Evolutionary conservation across 2,888 invertebrate species (phyloP).

Genomic region (Aleiodes testaceus): DNA sequence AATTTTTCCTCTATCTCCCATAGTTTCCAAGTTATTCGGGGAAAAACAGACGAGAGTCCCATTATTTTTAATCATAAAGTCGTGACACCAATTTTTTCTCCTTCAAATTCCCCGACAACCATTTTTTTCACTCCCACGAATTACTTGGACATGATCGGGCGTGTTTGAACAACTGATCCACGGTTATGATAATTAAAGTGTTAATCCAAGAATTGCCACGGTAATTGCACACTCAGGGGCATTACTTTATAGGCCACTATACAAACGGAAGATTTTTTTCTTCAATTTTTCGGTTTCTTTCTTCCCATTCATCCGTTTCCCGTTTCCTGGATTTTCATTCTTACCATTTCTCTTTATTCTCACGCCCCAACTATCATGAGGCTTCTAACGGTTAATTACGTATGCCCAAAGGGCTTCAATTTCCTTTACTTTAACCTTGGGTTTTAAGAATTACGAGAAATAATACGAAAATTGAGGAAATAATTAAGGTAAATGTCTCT

Average conservation of each 20-base stretch:
- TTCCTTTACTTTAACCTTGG: not conserved
- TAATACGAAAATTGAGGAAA: too few species aligned
- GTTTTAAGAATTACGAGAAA: not conserved
- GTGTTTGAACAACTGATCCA: slow-evolving; percentile 5
- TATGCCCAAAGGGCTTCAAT: slow-evolving; percentile 6
- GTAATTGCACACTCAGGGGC: slow-evolving; percentile 10
- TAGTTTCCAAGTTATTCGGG: too few species aligned
- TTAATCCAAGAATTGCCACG: slow-evolving; percentile 21
- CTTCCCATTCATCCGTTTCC: slow-evolving; percentile 31
- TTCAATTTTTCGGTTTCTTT: slow-evolving; percentile 5
- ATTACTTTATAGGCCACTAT: slow-evolving; percentile 18
- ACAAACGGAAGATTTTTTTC: slow-evolving; percentile 22
- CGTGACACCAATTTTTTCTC: slow-evolving; percentile 3
- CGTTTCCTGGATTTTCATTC: slow-evolving; percentile 36
- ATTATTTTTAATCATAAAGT: not conserved
- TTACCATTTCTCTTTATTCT: slow-evolving; percentile 27
- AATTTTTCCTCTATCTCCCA: too few species aligned
- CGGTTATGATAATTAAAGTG: slow-evolving; percentile 23
- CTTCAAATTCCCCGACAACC: not conserved
- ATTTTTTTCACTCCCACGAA: not conserved
- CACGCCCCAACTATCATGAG: slow-evolving; percentile 27
- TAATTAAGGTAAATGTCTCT: too few species aligned
- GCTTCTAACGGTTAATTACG: slow-evolving; percentile 21
- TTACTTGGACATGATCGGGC: not conserved
- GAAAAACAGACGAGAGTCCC: too few species aligned